Base-by-base conservation (phyloP, 2,113 vertebrate genomes). In the Microcebus jonahi region DNA sequence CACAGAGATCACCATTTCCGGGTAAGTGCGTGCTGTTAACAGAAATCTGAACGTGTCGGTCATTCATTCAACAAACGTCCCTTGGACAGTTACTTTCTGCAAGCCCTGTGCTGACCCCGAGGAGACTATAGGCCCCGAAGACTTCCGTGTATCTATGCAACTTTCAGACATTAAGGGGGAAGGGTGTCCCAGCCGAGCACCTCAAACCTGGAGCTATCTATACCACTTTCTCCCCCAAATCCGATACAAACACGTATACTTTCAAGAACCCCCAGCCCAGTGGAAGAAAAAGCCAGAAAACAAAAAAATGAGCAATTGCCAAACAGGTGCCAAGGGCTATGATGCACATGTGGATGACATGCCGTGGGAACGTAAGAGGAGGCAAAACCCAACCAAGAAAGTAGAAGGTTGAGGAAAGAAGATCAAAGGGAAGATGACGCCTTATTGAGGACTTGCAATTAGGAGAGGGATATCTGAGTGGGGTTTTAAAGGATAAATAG, bases 401-500 rank as follows among this genome's bases (percentile, higher is more conserved):
- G 61, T 15, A 29, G 45, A 3, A 39, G 8, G 27, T 4, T 42
- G 68, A 90, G 53, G 80, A 80, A 42, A 71, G 50, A 80, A 31
- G 21, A 82, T 8, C 57, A 65, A 91, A 83, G 73, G 31, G 73
- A 63, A 63, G 14, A 82, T 14, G 8, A 67, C 29, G 10, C 6
- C 29, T 86, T 77, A 61, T 1, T 42, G 61, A 92, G 55, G 53
- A 57, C 77, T n/a, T 67, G 5, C 10, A 6, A 18, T 9, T 15
- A 29, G 67, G 70, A 57, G 63, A 82, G 48, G 39, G 21, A 9
- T 71, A 85, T 50, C 48, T 20, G 57, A 3, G 27, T 90, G 59
- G 91, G 80, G 76, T 25, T 80, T 84, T 76, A 68, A 57, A 42
- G 70, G 84, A n/a, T 90, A 76, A 79, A 45, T 27, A 84, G 91